Percentiles rank a stretch among this genome's conserved stretches.
phyloP scores from a whole-genome alignment of 1,140 invertebrate genomes.

The Rhizoglyphus robini region DNA sequence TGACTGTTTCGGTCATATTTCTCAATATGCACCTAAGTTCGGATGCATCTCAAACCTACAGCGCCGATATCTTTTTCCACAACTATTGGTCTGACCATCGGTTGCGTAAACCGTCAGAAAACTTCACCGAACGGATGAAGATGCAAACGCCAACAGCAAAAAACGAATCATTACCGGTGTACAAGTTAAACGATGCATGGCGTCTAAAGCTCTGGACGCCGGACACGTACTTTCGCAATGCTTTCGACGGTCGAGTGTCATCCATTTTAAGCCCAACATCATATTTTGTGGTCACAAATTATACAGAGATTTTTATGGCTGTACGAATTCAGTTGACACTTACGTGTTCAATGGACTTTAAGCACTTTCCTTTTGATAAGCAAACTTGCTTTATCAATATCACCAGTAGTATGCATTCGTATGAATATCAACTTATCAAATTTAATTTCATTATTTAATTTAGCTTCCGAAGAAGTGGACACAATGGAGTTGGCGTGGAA shows the following conservation, averaged over 20 bases:
- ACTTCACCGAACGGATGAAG: background rate
- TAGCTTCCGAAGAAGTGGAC: background rate
- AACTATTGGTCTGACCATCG: background rate
- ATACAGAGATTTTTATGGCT: conserved; percentile 28
- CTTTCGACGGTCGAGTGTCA: background rate
- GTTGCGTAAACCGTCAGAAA: background rate
- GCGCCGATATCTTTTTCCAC: background rate
- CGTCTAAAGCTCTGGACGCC: background rate
- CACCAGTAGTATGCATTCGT: conserved; percentile 26
- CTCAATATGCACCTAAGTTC: background rate
- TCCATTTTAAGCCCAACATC: conserved; percentile 3
- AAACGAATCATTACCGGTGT: background rate
- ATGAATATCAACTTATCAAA: too few species aligned
- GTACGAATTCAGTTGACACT: conserved; percentile 23
- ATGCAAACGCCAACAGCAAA: background rate
- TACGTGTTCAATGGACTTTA: conserved; percentile 27
- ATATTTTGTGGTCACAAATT: background rate
- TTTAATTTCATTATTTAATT: background rate
- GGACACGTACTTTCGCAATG: conserved; percentile 14
- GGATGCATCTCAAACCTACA: background rate
- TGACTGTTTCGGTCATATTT: background rate
- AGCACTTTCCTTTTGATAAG: conserved; percentile 27
- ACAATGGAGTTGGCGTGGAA: background rate
- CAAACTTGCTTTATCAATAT: too few species aligned
- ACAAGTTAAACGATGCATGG: conserved; percentile 21